Evolutionary conservation across 2,888 invertebrate species (phyloP), one percentile per base, ranked within the genome.

Genomic region (Cephalotes varians): DNA sequence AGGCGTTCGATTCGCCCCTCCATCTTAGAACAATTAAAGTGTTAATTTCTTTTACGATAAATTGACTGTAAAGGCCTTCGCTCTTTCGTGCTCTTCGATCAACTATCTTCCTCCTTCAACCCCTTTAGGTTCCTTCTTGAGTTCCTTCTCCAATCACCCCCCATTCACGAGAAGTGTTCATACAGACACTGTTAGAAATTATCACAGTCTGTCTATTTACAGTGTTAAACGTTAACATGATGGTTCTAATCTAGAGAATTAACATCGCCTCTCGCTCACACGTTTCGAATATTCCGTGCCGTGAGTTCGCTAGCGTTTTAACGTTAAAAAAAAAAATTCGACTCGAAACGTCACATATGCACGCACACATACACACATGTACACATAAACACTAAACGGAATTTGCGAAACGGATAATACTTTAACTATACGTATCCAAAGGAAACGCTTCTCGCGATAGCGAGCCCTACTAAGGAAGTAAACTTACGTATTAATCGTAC

Each of bases 121-220:
- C 18, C 4, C 12, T 15, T 40, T 64, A 40, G 64, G 7, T 40
- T 7, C 18, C 49, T 21, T 37, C 51, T 28, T 84, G 54, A 40
- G n/a, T 60, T 28, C 28, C 40, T 49, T 79, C 21, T 67, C 71
- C 62, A 54, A 65, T 58, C 37, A 81, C 74, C 82, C 74, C 73
- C 76, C 71, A 73, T 74, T 65, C 54, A 37, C 31, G 40, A 31
- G 28, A 31, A 10, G 28, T 44, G 21, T 67, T 77, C 56, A 85
- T 60, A 83, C 88, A 83, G 88, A 85, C 87, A 82, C 87, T 88
- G 88, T 90, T 93, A 92, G 93, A 93, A 94, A 64, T 94, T 94
- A 94, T 94, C 94, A 94, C 94, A 94, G 94, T 94, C 94, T 94
- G 93, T 94, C 92, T 94, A 94, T 94, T 93, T 94, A 94, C 94